Percentiles rank a stretch among this genome's conserved stretches.
phyloP scores from a whole-genome alignment of 1,140 invertebrate species.

The Saccostrea cuccullata region DNA sequence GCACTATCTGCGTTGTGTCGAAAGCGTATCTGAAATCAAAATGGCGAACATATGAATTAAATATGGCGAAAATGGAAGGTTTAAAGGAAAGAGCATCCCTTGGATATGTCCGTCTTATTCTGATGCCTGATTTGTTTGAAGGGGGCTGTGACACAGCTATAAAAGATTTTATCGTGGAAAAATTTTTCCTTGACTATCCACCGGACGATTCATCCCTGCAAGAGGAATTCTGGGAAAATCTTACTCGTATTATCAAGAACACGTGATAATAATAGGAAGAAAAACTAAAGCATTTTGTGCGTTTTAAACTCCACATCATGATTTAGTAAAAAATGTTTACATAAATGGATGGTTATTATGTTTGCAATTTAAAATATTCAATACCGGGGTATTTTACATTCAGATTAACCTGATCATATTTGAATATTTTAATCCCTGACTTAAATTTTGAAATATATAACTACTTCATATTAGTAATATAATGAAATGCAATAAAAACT shows the following conservation, averaged over 20 bases:
- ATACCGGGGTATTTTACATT: no score
- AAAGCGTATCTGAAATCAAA: background rate
- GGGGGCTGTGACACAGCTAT: background rate
- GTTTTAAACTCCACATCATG: no score
- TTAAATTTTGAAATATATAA: no score
- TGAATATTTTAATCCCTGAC: no score
- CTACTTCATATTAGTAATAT: no score
- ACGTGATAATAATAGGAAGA: no score
- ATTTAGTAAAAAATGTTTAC: no score
- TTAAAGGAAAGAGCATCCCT: background rate
- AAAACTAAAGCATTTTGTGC: no score
- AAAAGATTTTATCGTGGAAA: background rate
- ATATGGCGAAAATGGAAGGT: constrained; percentile 1
- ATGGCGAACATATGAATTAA: background rate
- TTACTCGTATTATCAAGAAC: background rate
- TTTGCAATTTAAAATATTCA: no score
- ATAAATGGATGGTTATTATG: no score
- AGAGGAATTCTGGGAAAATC: background rate
- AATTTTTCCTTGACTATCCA: background rate
- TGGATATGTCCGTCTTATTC: background rate
- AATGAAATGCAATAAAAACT: no score
- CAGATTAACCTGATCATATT: no score
- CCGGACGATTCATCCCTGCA: background rate
- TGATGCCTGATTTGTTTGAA: constrained; percentile 1
- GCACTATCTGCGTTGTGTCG: background rate